A percentile compares a stretch with the other conserved stretches of the same genome.
These are phyloP conservation scores for Alcis repandata DNA, from an alignment of 2,888 invertebrate genomes.

Conservation along the genomic window DNA sequence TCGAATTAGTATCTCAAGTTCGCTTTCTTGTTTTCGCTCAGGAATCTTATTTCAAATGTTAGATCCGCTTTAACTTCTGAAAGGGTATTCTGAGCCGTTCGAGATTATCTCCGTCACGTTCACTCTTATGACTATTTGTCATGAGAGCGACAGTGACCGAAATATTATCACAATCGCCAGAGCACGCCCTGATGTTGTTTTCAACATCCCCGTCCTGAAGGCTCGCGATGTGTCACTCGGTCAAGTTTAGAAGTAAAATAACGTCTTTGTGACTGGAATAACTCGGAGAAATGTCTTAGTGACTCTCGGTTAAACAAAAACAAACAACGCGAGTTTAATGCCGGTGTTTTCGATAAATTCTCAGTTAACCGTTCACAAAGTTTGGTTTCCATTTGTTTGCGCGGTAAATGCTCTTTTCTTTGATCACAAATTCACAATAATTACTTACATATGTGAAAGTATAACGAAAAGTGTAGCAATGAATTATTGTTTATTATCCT, in stretches of 20 bases:
- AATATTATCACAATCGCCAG: no score
- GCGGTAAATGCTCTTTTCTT: not conserved
- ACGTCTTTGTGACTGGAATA: slow-evolving; percentile 35
- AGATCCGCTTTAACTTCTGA: no score
- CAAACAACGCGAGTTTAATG: no score
- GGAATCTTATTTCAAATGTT: not conserved
- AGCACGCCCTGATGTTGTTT: not conserved
- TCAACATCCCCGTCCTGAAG: not conserved
- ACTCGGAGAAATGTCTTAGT: slow-evolving; percentile 28
- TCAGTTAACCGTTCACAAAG: slow-evolving; percentile 15
- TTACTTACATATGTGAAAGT: not conserved
- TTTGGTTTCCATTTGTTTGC: slow-evolving; percentile 1
- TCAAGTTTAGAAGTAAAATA: slow-evolving; percentile 30
- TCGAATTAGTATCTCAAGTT: not conserved
- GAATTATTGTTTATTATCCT: no score
- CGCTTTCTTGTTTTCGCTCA: not conserved
- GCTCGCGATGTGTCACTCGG: slow-evolving; percentile 32
- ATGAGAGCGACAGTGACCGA: no score
- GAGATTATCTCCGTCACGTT: no score
- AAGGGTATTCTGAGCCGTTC: no score
- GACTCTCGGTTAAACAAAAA: slow-evolving; percentile 18
- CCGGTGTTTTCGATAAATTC: no score
- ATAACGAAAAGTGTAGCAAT: no score
- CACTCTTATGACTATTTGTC: no score
- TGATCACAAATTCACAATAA: no score